Percentiles rank a stretch among this genome's conserved stretches.
phyloP scores from a whole-genome alignment of 1,140 invertebrate species.

The Copidosoma floridanum region DNA sequence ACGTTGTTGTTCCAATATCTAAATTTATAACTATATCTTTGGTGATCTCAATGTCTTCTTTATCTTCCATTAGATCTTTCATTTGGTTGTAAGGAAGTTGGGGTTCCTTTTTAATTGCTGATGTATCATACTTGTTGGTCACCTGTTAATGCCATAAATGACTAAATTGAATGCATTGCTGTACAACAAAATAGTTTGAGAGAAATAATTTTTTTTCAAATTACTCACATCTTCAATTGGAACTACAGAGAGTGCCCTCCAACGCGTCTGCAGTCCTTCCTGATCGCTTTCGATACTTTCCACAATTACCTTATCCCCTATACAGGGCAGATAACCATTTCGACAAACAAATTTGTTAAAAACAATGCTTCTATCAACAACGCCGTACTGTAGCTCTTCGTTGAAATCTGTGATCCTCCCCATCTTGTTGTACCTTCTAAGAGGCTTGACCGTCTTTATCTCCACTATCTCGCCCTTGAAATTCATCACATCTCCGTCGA shows the following conservation, averaged over 20 bases:
- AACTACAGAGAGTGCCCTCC: slow-evolving; percentile 62
- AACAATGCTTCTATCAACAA: slow-evolving; percentile 57
- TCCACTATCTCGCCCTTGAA: slow-evolving; percentile 59
- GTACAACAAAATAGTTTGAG: neutral
- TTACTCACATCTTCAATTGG: slow-evolving; percentile 42
- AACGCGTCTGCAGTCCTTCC: slow-evolving; percentile 55
- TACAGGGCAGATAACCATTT: slow-evolving; percentile 55
- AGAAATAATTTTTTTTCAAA: slow-evolving; percentile 11
- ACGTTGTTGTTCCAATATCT: slow-evolving; percentile 44
- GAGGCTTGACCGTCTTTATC: slow-evolving; percentile 58
- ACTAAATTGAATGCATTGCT: neutral
- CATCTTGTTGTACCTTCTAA: slow-evolving; percentile 56
- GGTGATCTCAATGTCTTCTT: slow-evolving; percentile 50
- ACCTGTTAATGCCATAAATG: slow-evolving; percentile 4
- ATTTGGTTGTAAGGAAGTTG: slow-evolving; percentile 18
- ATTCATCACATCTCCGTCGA: slow-evolving; percentile 55
- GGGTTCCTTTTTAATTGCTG: neutral
- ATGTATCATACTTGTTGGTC: neutral
- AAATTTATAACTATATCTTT: slow-evolving; percentile 47
- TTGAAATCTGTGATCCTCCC: slow-evolving; percentile 60
- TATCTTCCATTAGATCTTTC: slow-evolving; percentile 39
- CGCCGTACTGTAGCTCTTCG: slow-evolving; percentile 48
- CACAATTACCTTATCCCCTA: slow-evolving; percentile 61
- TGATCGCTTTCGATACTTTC: slow-evolving; percentile 71
- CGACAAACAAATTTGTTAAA: slow-evolving; percentile 59